These are phyloP conservation scores for Cerastis leucographa DNA, from an alignment of 2,888 invertebrate species.

Conservation along the genomic window DNA sequence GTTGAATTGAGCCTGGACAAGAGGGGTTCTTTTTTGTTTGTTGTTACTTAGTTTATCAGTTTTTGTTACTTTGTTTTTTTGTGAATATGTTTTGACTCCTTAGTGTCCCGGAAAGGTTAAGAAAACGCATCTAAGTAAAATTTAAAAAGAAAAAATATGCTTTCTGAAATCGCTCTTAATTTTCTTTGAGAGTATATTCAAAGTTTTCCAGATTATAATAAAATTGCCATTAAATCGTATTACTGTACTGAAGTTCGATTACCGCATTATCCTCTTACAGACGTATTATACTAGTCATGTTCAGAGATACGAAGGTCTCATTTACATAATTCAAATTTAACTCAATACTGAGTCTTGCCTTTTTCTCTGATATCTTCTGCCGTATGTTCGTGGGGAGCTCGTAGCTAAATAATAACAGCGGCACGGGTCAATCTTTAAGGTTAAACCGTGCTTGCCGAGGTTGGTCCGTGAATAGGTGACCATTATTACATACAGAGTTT, in stretches of 20 bases:
- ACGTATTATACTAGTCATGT: not conserved
- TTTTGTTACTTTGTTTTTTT: not conserved
- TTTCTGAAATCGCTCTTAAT: not conserved
- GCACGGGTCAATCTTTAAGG: too few relatives aligned
- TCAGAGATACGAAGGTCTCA: not conserved
- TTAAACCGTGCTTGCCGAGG: too few relatives aligned
- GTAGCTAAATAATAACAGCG: too few relatives aligned
- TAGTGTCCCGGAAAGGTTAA: too few relatives aligned
- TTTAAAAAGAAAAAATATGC: not conserved
- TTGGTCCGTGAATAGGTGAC: too few relatives aligned
- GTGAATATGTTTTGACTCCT: not conserved
- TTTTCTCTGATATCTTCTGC: not conserved
- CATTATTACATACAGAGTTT: too few relatives aligned
- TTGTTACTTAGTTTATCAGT: not conserved
- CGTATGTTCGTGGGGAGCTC: too few relatives aligned
- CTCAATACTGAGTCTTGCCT: not conserved
- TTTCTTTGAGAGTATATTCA: not conserved
- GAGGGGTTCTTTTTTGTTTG: not conserved
- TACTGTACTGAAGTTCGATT: not conserved
- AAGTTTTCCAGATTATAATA: not conserved
- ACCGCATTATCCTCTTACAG: not conserved
- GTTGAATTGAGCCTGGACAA: constrained; percentile 17
- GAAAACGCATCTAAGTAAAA: not conserved
- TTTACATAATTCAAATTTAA: constrained; percentile 7
- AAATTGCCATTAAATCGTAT: constrained; percentile 1